phyloP scores from a whole-genome alignment of 2,888 invertebrate genomes.

The Stenchaetothrips biformis region DNA sequence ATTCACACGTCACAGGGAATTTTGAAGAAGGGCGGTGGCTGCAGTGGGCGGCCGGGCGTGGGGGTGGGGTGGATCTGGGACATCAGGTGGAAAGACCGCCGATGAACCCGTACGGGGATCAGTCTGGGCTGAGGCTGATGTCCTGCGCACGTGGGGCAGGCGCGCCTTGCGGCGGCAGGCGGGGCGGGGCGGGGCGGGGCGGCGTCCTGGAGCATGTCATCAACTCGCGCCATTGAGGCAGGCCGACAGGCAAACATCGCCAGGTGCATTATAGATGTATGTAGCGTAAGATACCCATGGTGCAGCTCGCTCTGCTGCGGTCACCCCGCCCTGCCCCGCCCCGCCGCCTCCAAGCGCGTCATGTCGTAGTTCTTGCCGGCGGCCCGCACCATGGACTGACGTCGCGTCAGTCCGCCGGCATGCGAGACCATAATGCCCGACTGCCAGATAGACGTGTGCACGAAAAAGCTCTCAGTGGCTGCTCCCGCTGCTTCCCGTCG shows the following conservation, averaged over 20 bases:
- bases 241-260: neutral
- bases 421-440: neutral
- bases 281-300: neutral
- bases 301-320: neutral
- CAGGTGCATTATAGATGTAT: neutral
- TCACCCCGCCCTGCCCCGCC: neutral
- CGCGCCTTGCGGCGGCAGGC: too few species aligned
- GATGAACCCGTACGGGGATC: too few species aligned
- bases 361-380: neutral
- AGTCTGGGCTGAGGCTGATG: too few species aligned
- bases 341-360: neutral
- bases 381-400: neutral
- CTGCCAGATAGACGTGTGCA: neutral
- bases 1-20: too few species aligned
- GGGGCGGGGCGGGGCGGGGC: too few species aligned
- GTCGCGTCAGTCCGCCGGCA: neutral
- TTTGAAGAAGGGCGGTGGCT: too few species aligned
- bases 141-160: too few species aligned
- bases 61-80: too few species aligned
- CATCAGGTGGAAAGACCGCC: too few species aligned
- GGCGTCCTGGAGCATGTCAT: neutral
- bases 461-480: neutral
- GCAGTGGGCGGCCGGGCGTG: too few species aligned
- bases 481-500: neutral
- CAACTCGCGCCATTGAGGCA: neutral